Evolutionary conservation across 2,113 vertebrate genomes (phyloP).

Genomic region (Sprattus sprattus): DNA sequence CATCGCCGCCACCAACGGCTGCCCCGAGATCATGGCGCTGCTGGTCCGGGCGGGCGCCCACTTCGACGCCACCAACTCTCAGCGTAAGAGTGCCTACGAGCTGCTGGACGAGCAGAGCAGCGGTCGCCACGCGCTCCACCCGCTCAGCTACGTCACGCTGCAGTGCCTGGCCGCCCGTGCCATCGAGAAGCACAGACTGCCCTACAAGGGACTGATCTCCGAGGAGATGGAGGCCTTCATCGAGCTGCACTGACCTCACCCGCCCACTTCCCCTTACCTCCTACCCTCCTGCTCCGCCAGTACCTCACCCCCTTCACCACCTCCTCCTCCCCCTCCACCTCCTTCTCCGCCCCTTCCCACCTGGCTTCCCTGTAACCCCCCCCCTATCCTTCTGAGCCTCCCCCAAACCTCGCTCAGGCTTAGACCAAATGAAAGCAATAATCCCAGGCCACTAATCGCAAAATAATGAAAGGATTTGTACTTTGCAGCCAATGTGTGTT

Average conservation of each 20-base stretch:
- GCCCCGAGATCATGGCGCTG: conserved; percentile 82
- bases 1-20: conserved; percentile 81
- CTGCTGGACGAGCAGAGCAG: conserved; percentile 86
- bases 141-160: conserved; percentile 87
- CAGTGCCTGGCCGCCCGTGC: conserved; percentile 95
- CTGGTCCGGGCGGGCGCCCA: conserved; percentile 86
- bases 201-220: conserved; percentile 90
- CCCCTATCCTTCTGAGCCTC: conserved; percentile 11
- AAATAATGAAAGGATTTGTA: conserved; percentile 27
- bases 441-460: conserved; percentile 33
- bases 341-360: not conserved
- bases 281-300: not conserved
- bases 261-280: conserved; percentile 6
- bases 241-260: conserved; percentile 81
- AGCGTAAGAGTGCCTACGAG: conserved; percentile 85
- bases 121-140: conserved; percentile 81
- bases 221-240: conserved; percentile 95
- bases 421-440: conserved; percentile 64
- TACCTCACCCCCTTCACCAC: not conserved
- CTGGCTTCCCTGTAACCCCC: conserved; percentile 2
- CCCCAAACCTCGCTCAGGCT: conserved; percentile 31
- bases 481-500: not conserved
- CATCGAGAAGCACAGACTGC: conserved; percentile 87
- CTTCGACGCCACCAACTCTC: conserved; percentile 89
- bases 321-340: not conserved